Conservation (phyloP, 1,140 invertebrate species). For the Drosophila suzukii region DNA sequence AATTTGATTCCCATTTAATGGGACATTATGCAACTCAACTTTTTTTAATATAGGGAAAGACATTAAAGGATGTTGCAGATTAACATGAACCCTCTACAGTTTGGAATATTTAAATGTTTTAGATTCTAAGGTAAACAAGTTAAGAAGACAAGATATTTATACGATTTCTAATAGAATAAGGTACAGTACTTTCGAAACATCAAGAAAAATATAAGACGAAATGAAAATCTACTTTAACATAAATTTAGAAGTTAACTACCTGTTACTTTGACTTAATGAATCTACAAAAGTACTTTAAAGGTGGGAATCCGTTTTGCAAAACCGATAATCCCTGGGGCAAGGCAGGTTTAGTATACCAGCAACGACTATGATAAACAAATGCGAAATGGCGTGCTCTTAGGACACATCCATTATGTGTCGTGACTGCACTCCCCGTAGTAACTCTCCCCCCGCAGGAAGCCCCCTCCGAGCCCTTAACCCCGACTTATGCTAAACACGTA, state of each 20-base stretch:
- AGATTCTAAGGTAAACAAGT: not conserved
- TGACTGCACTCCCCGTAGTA: conserved; percentile 33
- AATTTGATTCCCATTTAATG: conserved; percentile 18
- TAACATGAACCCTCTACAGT: not conserved
- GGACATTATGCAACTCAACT: not conserved
- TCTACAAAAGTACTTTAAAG: not conserved
- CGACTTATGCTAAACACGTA: conserved; percentile 48
- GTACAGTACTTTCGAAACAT: too few species aligned
- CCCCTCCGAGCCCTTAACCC: conserved; percentile 2
- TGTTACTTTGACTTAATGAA: not conserved
- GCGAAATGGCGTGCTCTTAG: conserved; percentile 53
- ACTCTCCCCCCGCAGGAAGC: not conserved
- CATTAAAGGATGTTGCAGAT: not conserved
- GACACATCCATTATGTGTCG: conserved; percentile 56
- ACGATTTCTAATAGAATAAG: too few species aligned
- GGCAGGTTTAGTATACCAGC: conserved; percentile 11
- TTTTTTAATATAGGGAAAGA: not conserved
- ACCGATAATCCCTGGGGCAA: conserved; percentile 3
- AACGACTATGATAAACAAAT: conserved; percentile 48
- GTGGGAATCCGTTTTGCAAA: not conserved
- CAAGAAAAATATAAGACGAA: not conserved
- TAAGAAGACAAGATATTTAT: too few species aligned
- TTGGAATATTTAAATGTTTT: not conserved
- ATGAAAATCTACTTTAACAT: too few species aligned
- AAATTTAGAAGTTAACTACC: too few species aligned